Conservation (phyloP, 2,797 vertebrate genomes). For the Sebastes flavidus region DNA sequence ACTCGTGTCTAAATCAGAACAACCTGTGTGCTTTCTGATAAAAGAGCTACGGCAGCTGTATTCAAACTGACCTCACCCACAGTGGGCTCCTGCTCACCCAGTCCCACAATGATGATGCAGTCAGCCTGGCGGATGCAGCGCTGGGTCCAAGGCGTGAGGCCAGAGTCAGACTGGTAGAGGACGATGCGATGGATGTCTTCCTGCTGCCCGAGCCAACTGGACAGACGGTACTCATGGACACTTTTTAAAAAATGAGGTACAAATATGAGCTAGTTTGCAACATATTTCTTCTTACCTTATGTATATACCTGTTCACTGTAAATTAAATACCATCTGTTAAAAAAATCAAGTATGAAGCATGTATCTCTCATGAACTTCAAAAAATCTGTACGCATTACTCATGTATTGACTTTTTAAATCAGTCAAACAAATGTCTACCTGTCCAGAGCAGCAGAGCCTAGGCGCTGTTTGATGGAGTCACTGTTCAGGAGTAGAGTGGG, state of each 20-base stretch:
- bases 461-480: conserved; percentile 90
- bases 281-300: neutral
- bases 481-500: conserved; percentile 91
- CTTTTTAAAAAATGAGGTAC: conserved; percentile 56
- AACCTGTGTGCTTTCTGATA: neutral
- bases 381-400: neutral
- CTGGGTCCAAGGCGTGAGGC: conserved; percentile 94
- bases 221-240: conserved; percentile 92
- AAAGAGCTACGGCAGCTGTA: neutral
- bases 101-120: conserved; percentile 93
- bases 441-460: conserved; percentile 92
- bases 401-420: neutral
- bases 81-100: conserved; percentile 91
- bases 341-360: neutral
- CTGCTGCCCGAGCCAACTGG: conserved; percentile 96
- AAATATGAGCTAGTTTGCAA: neutral
- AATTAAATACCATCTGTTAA: neutral
- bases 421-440: conserved; percentile 76
- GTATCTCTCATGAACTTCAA: neutral
- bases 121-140: conserved; percentile 95
- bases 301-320: neutral
- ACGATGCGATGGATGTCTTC: conserved; percentile 96
- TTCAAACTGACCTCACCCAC: conserved; percentile 88
- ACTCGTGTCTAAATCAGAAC: too few species aligned
- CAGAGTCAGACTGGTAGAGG: conserved; percentile 91